Evolutionary conservation across 2,888 invertebrate genomes (phyloP).

Genomic region (Kryphioiulus occultus): DNA sequence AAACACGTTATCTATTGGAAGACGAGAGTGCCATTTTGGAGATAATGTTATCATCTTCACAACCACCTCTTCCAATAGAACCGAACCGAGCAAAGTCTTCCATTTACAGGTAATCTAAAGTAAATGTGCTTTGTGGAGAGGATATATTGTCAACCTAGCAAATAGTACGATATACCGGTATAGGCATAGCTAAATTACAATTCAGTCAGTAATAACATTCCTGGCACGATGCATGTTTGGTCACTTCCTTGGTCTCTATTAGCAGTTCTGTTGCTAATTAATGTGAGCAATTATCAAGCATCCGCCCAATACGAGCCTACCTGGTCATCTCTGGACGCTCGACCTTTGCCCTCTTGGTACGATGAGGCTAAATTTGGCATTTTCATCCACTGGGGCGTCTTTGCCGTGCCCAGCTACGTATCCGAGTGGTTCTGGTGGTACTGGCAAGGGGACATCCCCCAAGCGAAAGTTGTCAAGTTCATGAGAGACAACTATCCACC

Average conservation of each 20-base stretch:
- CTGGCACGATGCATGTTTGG: too few relatives aligned
- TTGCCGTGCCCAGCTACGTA: slow-evolving; percentile 84
- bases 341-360: slow-evolving; percentile 87
- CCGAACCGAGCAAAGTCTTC: not conserved
- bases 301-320: slow-evolving; percentile 69
- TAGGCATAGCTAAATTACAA: too few relatives aligned
- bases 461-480: slow-evolving; percentile 45
- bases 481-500: slow-evolving; percentile 53
- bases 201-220: too few relatives aligned
- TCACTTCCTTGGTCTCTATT: too few relatives aligned
- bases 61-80: not conserved
- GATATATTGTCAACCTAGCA: not conserved
- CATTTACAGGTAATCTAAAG: not conserved
- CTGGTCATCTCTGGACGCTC: slow-evolving; percentile 83
- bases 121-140: not conserved
- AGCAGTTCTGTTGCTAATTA: not conserved
- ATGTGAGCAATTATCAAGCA: not conserved
- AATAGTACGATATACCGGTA: not conserved
- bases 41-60: too few relatives aligned
- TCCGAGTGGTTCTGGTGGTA: slow-evolving; percentile 90
- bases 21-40: too few relatives aligned
- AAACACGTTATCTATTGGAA: too few relatives aligned
- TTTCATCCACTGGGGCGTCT: slow-evolving; percentile 94
- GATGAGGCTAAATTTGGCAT: slow-evolving; percentile 90
- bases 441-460: slow-evolving; percentile 75